Base-by-base conservation (phyloP, 2,113 vertebrate genomes). In the Chaetodon auriga region DNA sequence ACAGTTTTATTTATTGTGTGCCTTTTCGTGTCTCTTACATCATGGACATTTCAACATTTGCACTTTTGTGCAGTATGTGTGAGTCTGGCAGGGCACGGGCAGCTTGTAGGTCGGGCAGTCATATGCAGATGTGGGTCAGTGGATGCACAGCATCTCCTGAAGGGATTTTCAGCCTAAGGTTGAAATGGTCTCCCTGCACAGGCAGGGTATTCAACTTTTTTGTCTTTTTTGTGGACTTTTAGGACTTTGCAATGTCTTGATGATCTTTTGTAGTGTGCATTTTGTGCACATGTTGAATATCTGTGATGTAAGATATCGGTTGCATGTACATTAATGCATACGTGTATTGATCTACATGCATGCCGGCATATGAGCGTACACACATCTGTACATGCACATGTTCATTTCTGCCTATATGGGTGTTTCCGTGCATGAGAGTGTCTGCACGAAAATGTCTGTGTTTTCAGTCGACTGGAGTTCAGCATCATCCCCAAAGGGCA, bases 401-500 rank as follows among this genome's bases (percentile, higher is more conserved):
- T 19, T 45, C 3, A 41, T 49, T 30, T 57, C 45, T n/a, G 7
- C 54, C 18, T 16, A 36, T 66, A 1, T 18, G 21, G 7, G 9
- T 54, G 48, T 69, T 35, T 58, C 14, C 0, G 7, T 68, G 63
- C 51, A 48, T 45, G 53, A 25, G 46, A 58, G 61, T 38, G 23
- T 61, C 30, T 87, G 75, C 74, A 63, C 36, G 35, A 16, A 70
- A 36, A 68, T 54, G 8, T 81, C 72, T 41, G 63, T 65, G 60
- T 88, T 90, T 86, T 87, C 85, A 81, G 73, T 61, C 12, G 55
- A 78, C 23, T 75, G 64, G 76, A 86, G 63, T 90, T 86, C 57
- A 78, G 75, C 83, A 19, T 86, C 79, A 58, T 78, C 80, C 79
- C 90, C 75, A 68, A 88, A 86, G 81, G 81, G 87, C 87, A 89